Evolutionary conservation across 2,888 invertebrate species (phyloP), one percentile per base, ranked within the genome.

Genomic region (Leptopilina myrica): DNA sequence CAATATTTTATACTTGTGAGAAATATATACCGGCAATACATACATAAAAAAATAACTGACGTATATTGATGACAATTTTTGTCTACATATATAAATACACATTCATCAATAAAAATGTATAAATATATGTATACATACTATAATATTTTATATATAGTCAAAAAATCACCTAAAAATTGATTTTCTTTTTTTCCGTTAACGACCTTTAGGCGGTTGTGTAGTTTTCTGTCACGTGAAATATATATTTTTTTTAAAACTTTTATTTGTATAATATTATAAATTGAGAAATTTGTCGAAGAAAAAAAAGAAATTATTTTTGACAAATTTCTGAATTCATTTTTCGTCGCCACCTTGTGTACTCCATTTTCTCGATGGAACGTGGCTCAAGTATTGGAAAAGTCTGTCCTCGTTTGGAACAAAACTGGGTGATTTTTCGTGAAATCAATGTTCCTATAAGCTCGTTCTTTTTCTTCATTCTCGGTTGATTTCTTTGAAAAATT

Each of bases 291-390:
- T 7, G 43, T 64, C 14, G 14, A 43, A 2, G 33, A 33, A 33
- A 33, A 33, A 33, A 33, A 33, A 33, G 5, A 33, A 33, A n/a
- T n/a, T 26, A 26, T 49, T 49, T 43, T 49, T 56, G 56, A 56
- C 56, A 56, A 73, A 73, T 56, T 46, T 49, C 3, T 26, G n/a
- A n/a, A 33, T 53, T 73, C 56, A 73, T 73, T 73, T 73, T 73
- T 26, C 73, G 73, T 20, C 73, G 26, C 73, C 73, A 73, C 33
- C 73, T 73, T 12, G 73, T 73, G 33, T 73, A 73, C 56, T 73
- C 56, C 56, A 56, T 73, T 56, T 73, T 73, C 73, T 73, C 56
- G 33, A 73, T 26, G n/a, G 73, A 73, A 56, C 8, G 33, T 33
- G 73, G 56, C 33, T 33, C 11, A 56, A 56, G 56, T 56, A 73